These are phyloP conservation scores for Microctenopoma steveboyesi DNA, from an alignment of 2,797 vertebrate genomes.

Conservation along the genomic window DNA sequence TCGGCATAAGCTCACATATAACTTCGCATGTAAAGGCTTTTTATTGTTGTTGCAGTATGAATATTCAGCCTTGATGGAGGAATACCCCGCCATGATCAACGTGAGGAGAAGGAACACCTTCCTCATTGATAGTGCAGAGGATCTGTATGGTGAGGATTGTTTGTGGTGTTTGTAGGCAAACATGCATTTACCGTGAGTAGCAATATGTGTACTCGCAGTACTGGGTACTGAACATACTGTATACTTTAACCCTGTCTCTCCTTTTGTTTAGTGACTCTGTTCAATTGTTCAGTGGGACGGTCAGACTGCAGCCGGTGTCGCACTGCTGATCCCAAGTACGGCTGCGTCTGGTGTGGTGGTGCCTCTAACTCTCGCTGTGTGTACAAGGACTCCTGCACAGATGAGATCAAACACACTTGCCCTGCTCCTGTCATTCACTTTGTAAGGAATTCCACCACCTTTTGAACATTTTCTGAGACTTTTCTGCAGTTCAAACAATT, in stretches of 20 bases:
- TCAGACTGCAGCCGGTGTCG: conserved; percentile 95
- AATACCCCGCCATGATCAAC: conserved; percentile 88
- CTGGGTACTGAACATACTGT: too few relatives aligned
- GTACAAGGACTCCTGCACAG: conserved; percentile 86
- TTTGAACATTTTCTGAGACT: too few relatives aligned
- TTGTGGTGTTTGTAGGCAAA: neutral
- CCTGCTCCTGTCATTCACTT: conserved; percentile 93
- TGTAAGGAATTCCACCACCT: conserved; percentile 77
- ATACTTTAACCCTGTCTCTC: neutral
- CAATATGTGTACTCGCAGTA: neutral
- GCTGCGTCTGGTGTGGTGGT: conserved; percentile 93
- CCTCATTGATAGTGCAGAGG: conserved; percentile 89
- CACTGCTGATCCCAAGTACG: conserved; percentile 88
- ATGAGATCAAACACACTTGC: conserved; percentile 87
- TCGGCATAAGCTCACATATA: too few relatives aligned
- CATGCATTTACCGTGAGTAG: too few relatives aligned
- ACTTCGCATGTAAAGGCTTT: too few relatives aligned
- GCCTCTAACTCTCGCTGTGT: conserved; percentile 83
- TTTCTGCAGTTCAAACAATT: too few relatives aligned
- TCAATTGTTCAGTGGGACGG: conserved; percentile 96
- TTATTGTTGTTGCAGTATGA: conserved; percentile 84
- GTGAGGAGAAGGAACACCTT: conserved; percentile 87
- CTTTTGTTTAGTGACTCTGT: conserved; percentile 87
- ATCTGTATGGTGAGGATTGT: conserved; percentile 86
- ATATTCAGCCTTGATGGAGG: conserved; percentile 85